phyloP scores from a whole-genome alignment of 2,888 invertebrate genomes.

The Lithophane ornitopus region DNA sequence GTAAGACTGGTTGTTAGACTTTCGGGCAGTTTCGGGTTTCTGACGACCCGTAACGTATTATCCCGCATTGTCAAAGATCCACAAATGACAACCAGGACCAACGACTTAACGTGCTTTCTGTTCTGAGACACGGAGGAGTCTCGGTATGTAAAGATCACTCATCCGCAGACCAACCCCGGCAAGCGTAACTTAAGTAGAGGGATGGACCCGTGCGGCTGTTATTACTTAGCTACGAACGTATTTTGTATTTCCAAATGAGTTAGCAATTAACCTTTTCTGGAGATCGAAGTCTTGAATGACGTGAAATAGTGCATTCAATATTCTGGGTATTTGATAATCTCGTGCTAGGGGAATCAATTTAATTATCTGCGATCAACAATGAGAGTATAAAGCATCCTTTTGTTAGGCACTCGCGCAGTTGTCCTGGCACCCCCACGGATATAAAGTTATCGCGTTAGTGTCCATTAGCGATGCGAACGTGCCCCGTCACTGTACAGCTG shows the following conservation, averaged over 20 bases:
- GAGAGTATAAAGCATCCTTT: conserved; percentile 59
- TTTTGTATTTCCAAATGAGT: not conserved
- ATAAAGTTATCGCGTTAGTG: conserved; percentile 73
- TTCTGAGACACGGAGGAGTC: too few relatives aligned
- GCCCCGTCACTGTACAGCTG: conserved; percentile 70
- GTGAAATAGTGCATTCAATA: conserved; percentile 8
- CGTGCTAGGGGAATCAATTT: conserved; percentile 64
- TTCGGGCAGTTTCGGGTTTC: too few relatives aligned
- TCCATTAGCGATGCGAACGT: conserved; percentile 72
- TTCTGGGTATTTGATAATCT: conserved; percentile 41
- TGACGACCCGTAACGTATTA: too few relatives aligned
- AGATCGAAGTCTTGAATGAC: not conserved
- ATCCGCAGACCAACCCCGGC: too few relatives aligned
- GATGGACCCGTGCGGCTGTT: too few relatives aligned
- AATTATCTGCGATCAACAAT: conserved; percentile 68
- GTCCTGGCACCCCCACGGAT: conserved; percentile 51
- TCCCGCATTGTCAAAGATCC: too few relatives aligned
- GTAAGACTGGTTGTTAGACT: too few relatives aligned
- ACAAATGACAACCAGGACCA: too few relatives aligned
- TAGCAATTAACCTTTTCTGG: not conserved
- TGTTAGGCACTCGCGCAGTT: conserved; percentile 57
- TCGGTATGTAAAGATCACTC: too few relatives aligned
- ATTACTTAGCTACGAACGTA: too few relatives aligned
- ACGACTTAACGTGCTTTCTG: too few relatives aligned
- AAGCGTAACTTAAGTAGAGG: too few relatives aligned